Conservation (phyloP, 2,113 vertebrate genomes). For the Empidonax alnorum region DNA sequence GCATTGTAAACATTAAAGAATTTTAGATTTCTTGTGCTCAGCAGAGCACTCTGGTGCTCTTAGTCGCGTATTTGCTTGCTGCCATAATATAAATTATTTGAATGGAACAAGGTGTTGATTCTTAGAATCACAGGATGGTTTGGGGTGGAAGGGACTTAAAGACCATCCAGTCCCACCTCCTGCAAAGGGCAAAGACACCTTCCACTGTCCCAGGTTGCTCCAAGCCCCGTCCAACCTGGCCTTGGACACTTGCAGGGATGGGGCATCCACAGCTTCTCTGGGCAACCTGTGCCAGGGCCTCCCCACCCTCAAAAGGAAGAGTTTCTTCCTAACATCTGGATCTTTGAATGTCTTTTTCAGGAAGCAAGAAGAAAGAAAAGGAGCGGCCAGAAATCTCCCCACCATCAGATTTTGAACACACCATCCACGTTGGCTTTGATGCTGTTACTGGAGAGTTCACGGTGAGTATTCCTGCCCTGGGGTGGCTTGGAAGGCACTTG, state of each 20-base stretch:
- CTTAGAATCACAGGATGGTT: neutral
- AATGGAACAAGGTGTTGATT: neutral
- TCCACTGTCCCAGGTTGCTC: fast-evolving
- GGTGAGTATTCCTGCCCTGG: slow-evolving; percentile 76
- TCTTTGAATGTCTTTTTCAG: slow-evolving; percentile 66
- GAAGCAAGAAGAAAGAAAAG: slow-evolving; percentile 93
- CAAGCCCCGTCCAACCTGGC: fast-evolving
- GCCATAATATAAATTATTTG: neutral
- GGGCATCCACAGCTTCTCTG: neutral
- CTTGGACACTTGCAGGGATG: neutral
- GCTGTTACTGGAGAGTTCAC: slow-evolving; percentile 98
- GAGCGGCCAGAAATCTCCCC: slow-evolving; percentile 96
- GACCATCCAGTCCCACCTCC: fast-evolving
- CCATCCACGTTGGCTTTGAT: slow-evolving; percentile 97
- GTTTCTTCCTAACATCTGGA: neutral
- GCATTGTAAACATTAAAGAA: neutral
- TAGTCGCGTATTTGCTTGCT: neutral
- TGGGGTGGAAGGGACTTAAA: neutral
- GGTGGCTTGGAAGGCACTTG: neutral
- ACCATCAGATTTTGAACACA: slow-evolving; percentile 96
- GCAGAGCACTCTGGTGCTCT: neutral
- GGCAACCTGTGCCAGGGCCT: neutral
- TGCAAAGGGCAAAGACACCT: neutral
- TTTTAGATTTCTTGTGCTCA: neutral
- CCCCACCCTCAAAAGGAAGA: fast-evolving